Evolutionary conservation across 2,113 vertebrate genomes (phyloP).

Genomic region (Azemiops feae): DNA sequence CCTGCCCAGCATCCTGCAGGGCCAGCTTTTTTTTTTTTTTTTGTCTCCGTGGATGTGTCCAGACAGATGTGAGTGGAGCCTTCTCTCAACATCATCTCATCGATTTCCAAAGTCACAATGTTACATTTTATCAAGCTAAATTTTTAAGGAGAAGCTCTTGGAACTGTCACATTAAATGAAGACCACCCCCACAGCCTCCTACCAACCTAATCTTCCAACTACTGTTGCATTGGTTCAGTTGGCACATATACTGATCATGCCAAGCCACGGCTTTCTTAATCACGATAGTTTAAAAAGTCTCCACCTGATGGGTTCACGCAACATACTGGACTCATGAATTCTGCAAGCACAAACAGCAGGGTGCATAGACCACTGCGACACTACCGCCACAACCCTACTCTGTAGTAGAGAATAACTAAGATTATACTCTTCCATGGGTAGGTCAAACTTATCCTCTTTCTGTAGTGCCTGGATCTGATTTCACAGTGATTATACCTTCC

Average conservation of each 20-base stretch:
- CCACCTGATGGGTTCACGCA: background rate
- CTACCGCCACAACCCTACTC: background rate
- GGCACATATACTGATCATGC: background rate
- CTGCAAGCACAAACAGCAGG: background rate
- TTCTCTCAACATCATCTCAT: background rate
- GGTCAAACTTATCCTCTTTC: background rate
- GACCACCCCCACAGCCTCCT: background rate
- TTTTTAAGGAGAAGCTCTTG: background rate
- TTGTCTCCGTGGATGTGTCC: background rate
- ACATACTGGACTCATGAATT: background rate
- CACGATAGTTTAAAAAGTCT: background rate
- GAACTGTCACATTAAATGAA: background rate
- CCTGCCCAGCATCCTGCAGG: background rate
- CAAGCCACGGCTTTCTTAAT: background rate
- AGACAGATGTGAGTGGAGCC: background rate
- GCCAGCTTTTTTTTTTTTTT: background rate
- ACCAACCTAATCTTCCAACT: background rate
- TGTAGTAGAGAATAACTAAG: background rate
- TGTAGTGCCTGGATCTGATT: background rate
- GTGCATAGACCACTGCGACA: background rate
- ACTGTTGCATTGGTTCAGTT: background rate
- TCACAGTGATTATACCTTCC: background rate
- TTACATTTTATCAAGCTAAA: background rate
- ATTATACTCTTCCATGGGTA: background rate
- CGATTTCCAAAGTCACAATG: background rate